Base-by-base conservation (phyloP, 2,888 invertebrate species). In the Monopis laevigella region DNA sequence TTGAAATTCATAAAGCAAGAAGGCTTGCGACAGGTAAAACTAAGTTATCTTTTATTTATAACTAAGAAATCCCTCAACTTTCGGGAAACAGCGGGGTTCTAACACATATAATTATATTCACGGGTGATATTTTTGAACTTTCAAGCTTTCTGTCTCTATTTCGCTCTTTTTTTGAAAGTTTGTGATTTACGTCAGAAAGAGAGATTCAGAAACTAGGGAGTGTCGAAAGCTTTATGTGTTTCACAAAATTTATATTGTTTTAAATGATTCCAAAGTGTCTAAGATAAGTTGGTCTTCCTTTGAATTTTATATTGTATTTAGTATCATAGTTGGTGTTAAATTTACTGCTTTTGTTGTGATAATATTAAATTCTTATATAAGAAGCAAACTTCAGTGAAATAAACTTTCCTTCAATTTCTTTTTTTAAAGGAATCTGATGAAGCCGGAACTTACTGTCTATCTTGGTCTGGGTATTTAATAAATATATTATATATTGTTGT, bases 21-120 rank as follows among this genome's bases (percentile, higher is more conserved):
- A 69, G 66, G 63, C 61, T 55, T 63, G 59, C 61, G 53, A 60
- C 65, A 68, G 67, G 70, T 65, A 65, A 58, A 66, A 67, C 65
- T 73, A 61, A 71, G 66, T 61, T 67, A 78, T 80, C 73, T 78
- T 78, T 80, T 78, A 78, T 78, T 78, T 78, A 80, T 78, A 77
- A 69, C 70, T 64, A 64, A 59, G 61, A 51, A 62, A 60, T 53
- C 53, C 42, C 43, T 58, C 47, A 50, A 49, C 53, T 59, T 59
- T 59, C 68, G 70, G 70, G 72, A 75, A 74, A 66, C 64, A 75
- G 75, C 75, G 77, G 74, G 77, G 77, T 69, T 77, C 66, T 66
- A 73, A 51, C 61, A 65, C 61, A 59, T 64, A 68, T 77, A 77
- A 80, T 78, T 74, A 78, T 75, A 75, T 77, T 77, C 74, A 71